Evolutionary conservation across 92 coral and sea anemone genomes (phyloP), one percentile per base, ranked within the genome.

Genomic region (Micromussa lordhowensis): DNA sequence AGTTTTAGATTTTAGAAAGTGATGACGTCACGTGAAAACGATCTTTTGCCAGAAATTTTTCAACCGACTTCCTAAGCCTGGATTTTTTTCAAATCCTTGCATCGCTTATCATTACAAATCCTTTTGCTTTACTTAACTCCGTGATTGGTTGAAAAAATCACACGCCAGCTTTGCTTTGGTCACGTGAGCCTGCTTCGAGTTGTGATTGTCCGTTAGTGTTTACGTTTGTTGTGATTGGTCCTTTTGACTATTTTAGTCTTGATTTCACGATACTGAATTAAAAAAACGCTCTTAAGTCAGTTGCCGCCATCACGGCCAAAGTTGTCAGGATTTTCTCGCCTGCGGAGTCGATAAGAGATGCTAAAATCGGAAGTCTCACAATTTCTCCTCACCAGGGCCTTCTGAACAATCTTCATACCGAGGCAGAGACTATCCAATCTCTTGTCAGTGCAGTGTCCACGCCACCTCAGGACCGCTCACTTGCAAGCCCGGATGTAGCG

Each of bases 351-450:
- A 24, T 30, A 10, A 51, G 5, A 53, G 38, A 29, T 22, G 2
- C 59, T 32, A 10, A n/a, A 15, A 5, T 71, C 16, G 6, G 9
- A 15, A 1, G 26, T 69, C 63, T 16, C 24, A 54, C 12, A 5
- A 1, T 2, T 2, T 81, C 24, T 64, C 75, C 26, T 86, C 17
- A 9, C 87, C 80, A 95, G 99, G 90, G 95, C 40, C 94, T 97
- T 35, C 81, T 97, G 74, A 91, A 87, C 49, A 95, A 95, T 88
- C 92, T 97, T 12, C 88, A 94, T 82, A 90, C 97, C 18, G 99
- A 97, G 82, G 98, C 99, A 15, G 95, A 94, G 81, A 96, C 98
- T 49, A 96, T 97, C 80, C 96, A 95, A 80, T 88, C 93, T 57
- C 94, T 97, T 26, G 96, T 95, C 3, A 95, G 94, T 74, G 96